Base-by-base conservation (phyloP, 2,797 vertebrate species). In the Hyperoplus immaculatus region DNA sequence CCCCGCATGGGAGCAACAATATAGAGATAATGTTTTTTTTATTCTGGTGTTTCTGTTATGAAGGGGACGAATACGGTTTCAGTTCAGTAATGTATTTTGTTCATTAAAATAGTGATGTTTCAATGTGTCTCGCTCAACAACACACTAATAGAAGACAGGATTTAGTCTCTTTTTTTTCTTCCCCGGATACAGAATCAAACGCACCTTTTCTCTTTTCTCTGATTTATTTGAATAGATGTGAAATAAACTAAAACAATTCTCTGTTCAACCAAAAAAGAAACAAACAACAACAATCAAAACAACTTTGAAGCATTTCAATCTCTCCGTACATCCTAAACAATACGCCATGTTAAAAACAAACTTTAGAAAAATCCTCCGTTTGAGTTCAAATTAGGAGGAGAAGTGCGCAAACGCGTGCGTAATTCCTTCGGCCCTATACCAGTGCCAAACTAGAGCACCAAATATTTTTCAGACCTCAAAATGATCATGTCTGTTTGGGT, bases 181-280 rank as follows among this genome's bases (percentile, higher is more conserved):
- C 6, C 18, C 15, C 0, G 13, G 16, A 75, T 50, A 80, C 75
- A 89, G 15, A 90, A 77, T 72, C 57, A 85, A 79, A 83, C 69
- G 73, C 86, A 81, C 38, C 67, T 64, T 72, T 49, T 76, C 59
- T 61, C 61, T 67, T 84, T 69, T 66, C 42, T 87, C 61, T 51
- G 73, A 64, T 92, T 93, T 92, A 93, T 93, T 93, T 69, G 89
- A 83, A 88, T 91, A 92, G 61, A 87, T 92, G 89, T 87, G 85
- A 87, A 91, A 88, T 87, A 90, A 77, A 87, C 82, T 86, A 60
- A 84, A 87, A 86, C 82, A 88, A 79, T 68, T 86, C 53, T 88
- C 80, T 77, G 69, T 81, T 81, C 39, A 74, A 69, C 39, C 29
- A 78, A 55, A 82, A 79, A 55, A 29, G 3, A 29, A 29, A 29